These are phyloP conservation scores for Delia radicum DNA, from an alignment of 1,140 invertebrate species.

Conservation along the genomic window DNA sequence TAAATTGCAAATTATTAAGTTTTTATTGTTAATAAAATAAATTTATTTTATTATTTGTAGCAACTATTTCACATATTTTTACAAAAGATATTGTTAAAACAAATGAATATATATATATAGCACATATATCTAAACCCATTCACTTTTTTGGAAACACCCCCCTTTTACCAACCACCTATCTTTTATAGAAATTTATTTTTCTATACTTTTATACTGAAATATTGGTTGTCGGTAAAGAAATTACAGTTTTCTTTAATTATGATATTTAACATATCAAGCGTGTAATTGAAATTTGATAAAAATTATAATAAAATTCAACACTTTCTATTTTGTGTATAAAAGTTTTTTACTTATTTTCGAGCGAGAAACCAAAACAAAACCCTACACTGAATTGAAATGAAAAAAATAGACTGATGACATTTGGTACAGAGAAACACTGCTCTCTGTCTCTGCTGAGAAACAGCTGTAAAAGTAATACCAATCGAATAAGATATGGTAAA, in stretches of 20 bases:
- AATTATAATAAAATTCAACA: too few species aligned
- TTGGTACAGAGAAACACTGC: neutral
- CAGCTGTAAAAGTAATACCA: neutral
- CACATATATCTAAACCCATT: neutral
- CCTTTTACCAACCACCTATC: neutral
- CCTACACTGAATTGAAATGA: neutral
- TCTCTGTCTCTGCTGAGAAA: too few species aligned
- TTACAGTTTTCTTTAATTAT: neutral
- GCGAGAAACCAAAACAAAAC: constrained; percentile 18
- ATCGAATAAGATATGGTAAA: neutral
- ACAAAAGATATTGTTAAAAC: neutral
- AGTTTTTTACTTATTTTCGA: neutral
- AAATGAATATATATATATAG: neutral
- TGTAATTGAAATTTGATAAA: neutral
- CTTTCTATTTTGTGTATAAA: too few species aligned
- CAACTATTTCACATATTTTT: neutral
- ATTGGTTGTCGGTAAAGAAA: neutral
- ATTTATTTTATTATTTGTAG: neutral
- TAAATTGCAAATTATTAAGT: neutral
- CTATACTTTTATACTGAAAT: neutral
- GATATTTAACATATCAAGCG: neutral
- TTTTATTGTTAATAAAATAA: neutral
- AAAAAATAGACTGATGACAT: neutral
- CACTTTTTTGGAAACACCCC: neutral
- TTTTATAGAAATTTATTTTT: neutral